Evolutionary conservation across 2,888 invertebrate species (phyloP).

Genomic region (Teleiodes luculella): DNA sequence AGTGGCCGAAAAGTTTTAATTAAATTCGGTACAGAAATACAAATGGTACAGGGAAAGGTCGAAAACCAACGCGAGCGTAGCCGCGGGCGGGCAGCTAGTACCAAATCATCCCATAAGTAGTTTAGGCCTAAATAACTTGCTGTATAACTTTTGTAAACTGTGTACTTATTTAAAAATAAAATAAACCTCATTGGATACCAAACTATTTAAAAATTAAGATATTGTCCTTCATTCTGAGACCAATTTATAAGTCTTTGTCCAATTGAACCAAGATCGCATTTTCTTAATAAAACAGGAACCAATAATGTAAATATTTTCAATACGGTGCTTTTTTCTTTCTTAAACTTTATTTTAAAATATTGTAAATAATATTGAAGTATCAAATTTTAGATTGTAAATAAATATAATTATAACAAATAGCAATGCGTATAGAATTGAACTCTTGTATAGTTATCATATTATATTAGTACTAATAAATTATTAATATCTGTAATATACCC

Average conservation of each 20-base stretch:
- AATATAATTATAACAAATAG: conserved; percentile 12
- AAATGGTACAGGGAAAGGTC: too few relatives aligned
- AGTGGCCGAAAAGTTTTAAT: too few relatives aligned
- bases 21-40: too few relatives aligned
- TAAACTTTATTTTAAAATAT: neutral
- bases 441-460: neutral
- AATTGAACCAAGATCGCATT: neutral
- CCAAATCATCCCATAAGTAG: too few relatives aligned
- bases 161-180: too few relatives aligned
- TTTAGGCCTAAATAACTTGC: too few relatives aligned
- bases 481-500: neutral
- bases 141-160: too few relatives aligned
- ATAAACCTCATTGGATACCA: too few relatives aligned
- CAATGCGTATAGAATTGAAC: conserved; percentile 23
- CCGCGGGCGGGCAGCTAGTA: too few relatives aligned
- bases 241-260: neutral
- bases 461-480: too few relatives aligned
- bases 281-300: neutral
- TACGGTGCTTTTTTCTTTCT: neutral
- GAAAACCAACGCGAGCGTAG: too few relatives aligned
- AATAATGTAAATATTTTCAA: neutral
- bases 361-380: neutral
- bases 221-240: neutral
- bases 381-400: conserved; percentile 3
- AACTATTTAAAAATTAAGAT: neutral